Base-by-base conservation (phyloP, 2,113 vertebrate genomes). In the Odontesthes bonariensis region DNA sequence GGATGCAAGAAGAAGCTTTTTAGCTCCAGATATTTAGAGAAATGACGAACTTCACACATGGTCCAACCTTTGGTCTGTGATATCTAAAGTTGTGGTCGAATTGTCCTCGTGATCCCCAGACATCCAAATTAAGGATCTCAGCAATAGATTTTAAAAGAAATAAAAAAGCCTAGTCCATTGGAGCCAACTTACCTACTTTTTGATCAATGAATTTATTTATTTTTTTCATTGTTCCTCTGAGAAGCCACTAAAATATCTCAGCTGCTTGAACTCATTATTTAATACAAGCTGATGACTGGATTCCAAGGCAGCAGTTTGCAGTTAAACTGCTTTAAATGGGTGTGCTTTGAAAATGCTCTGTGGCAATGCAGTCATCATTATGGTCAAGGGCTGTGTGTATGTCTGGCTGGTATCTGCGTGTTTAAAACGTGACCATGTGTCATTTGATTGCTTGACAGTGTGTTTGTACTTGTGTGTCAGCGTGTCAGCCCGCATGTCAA, bases 381-480 rank as follows among this genome's bases (percentile, higher is more conserved):
- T 78, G 78, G 77, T 84, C 54, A 57, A 57, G 53, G 19, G 55
- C 47, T 70, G 40, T 61, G 76, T 40, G 49, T 27, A 63, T 75
- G 51, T 84, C 56, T 82, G 64, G 60, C 75, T 70, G 27, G 38
- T 63, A 54, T 73, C 32, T 68, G 40, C 20, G 17, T 51, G 11
- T 68, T 69, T n/a, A 70, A 73, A 81, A 70, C 76, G 67, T 73
- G 73, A 78, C 73, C 74, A 68, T 65, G 52, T 22, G 62, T 72
- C 75, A 53, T 40, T 76, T 5, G 13, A 40, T 70, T 32, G 57
- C 23, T 32, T 52, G 47, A 56, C n/a, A 53, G 33, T 66, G 52
- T 69, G 53, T 60, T 17, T 40, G 32, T 53, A 51, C 14, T 4
- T 70, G 66, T 65, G 82, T 69, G 65, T 49, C 32, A 73, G 5